Evolutionary conservation across 1,140 invertebrate genomes (phyloP).

Genomic region (Condylostylus longicornis): DNA sequence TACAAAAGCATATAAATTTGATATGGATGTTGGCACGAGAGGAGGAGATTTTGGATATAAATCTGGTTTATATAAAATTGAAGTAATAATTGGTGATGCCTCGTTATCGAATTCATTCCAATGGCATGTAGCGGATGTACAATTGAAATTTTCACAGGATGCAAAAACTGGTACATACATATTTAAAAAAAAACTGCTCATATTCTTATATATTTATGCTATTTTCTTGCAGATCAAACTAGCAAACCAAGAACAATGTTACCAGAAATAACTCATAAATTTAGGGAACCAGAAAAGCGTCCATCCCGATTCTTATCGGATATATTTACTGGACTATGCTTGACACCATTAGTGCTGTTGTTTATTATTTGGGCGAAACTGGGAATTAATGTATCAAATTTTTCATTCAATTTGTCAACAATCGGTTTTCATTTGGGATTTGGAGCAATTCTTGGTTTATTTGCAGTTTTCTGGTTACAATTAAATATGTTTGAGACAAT

Average conservation of each 20-base stretch:
- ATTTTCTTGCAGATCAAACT: slow-evolving; percentile 20
- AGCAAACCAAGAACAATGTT: slow-evolving; percentile 39
- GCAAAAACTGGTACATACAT: slow-evolving; percentile 11
- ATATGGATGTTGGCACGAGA: slow-evolving; percentile 64
- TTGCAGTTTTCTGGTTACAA: slow-evolving; percentile 78
- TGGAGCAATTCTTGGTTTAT: slow-evolving; percentile 70
- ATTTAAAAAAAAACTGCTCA: slow-evolving; percentile 2
- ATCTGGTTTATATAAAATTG: slow-evolving; percentile 68
- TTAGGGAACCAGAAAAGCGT: slow-evolving; percentile 80
- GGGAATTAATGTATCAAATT: slow-evolving; percentile 76
- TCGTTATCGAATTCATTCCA: slow-evolving; percentile 75
- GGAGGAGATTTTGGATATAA: slow-evolving; percentile 64
- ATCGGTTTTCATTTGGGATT: slow-evolving; percentile 78
- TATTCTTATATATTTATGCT: not conserved
- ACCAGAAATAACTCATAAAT: slow-evolving; percentile 83
- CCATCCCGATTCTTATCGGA: slow-evolving; percentile 77
- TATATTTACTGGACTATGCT: slow-evolving; percentile 72
- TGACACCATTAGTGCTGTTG: slow-evolving; percentile 69
- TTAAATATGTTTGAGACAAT: slow-evolving; percentile 95
- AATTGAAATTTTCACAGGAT: slow-evolving; percentile 51
- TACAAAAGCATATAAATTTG: slow-evolving; percentile 73
- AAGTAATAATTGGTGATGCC: slow-evolving; percentile 81
- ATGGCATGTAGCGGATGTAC: slow-evolving; percentile 67
- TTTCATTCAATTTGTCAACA: slow-evolving; percentile 62
- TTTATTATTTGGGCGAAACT: slow-evolving; percentile 76